Base-by-base conservation (phyloP, 2,888 invertebrate genomes). In the Pegoplata infirma region DNA sequence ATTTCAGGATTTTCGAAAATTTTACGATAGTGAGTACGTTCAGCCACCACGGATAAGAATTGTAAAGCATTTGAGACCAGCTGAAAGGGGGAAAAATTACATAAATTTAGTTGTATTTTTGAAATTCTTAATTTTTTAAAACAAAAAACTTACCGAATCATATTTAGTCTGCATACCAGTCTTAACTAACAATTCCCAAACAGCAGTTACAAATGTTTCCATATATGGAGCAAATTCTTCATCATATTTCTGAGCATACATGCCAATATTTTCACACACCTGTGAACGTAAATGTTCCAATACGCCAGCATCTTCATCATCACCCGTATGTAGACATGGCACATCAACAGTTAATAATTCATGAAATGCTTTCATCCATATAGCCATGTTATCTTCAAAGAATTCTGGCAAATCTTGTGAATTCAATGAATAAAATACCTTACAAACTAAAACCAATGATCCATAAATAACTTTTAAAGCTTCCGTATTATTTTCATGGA, bases 401-500 rank as follows among this genome's bases (percentile, higher is more conserved):
- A 97, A 98, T 90, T 99, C 99, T 0, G 99, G 99, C 83, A 99
- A 90, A 90, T 99, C 99, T 92, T 99, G 99, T 82, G 94, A 96
- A 90, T 99, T 99, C 17, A 99, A 92, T 0, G 98, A 98, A 90
- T 97, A 97, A 91, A 99, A 99, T 59, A 99, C 96, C 90, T 99
- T 98, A 85, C 95, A 94, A 72, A 98, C 94, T 23, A 98, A 91
- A 19, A 95, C 93, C 36, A 99, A 90, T 0, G 98, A 98, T 67
- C 95, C 94, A 85, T 97, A 98, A 82, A 98, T 96, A 4, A 97
- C 93, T 88, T 93, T 94, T 36, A 98, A 90, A 0, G 96, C 96
- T 85, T 93, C 94, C 0, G 93, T 92, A 88, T 98, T 97, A 84
- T 92, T 92, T 2, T 94, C 93, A 86, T 98, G 96, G 56, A 92